phyloP scores from a whole-genome alignment of 1,140 invertebrate species.

The Bombus breviceps region DNA sequence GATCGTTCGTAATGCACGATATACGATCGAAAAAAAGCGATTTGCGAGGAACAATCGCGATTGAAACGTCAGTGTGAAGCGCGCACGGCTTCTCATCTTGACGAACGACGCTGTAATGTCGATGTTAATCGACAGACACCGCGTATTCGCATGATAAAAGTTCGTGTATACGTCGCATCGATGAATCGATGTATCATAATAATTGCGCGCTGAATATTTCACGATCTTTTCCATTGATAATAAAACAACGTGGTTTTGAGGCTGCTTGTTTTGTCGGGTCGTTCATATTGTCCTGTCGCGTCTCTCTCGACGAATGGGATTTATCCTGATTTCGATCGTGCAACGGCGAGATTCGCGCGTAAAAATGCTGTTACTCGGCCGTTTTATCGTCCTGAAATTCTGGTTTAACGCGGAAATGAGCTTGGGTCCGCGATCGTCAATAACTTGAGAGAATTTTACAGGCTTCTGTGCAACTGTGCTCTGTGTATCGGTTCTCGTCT shows the following conservation, averaged over 20 bases:
- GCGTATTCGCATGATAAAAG: constrained; percentile 22
- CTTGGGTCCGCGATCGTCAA: not conserved
- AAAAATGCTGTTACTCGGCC: constrained; percentile 30
- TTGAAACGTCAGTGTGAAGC: not conserved
- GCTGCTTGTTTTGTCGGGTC: not conserved
- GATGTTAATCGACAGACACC: constrained; percentile 1
- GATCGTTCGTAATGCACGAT: not conserved
- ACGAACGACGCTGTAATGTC: constrained; percentile 4
- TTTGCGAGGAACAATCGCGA: constrained; percentile 13
- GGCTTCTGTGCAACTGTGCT: not conserved
- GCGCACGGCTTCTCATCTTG: not conserved
- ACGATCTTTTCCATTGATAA: constrained; percentile 26
- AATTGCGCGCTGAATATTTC: constrained; percentile 39
- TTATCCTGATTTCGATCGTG: constrained; percentile 11
- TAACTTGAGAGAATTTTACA: constrained; percentile 28
- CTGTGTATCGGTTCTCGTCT: too few relatives aligned
- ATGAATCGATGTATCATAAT: constrained; percentile 16
- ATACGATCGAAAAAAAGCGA: not conserved
- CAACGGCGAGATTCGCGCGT: constrained; percentile 17
- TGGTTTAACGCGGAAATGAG: not conserved
- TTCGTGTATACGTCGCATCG: not conserved
- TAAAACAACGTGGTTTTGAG: not conserved
- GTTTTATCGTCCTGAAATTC: constrained; percentile 22
- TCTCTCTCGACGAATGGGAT: not conserved
- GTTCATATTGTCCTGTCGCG: not conserved